A percentile compares a stretch with the other conserved stretches of the same genome.
These are phyloP conservation scores for Metopolophium dirhodum DNA, from an alignment of 1,140 invertebrate genomes.

Conservation along the genomic window DNA sequence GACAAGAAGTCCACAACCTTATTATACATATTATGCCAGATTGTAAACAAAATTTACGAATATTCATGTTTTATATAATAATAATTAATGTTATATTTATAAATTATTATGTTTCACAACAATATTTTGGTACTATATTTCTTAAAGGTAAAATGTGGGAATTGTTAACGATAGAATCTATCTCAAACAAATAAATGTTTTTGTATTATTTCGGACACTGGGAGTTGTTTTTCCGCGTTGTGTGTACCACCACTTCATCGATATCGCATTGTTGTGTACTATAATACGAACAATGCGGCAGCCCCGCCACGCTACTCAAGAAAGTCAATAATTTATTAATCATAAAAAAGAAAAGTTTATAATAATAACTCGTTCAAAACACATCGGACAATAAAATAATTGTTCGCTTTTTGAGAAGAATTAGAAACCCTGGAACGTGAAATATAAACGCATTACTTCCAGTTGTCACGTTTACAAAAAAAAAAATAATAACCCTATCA, in stretches of 20 bases:
- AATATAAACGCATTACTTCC: constrained; percentile 5
- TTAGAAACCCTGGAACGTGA: neutral
- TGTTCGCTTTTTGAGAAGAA: neutral
- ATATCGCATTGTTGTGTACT: neutral
- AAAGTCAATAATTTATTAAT: constrained; percentile 9
- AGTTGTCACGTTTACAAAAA: constrained; percentile 32
- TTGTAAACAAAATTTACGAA: neutral
- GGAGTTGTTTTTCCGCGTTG: neutral
- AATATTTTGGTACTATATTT: neutral
- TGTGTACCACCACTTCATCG: neutral
- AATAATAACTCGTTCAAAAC: neutral
- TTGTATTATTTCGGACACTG: neutral
- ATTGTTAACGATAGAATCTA: neutral
- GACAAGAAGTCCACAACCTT: neutral
- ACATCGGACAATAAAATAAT: neutral
- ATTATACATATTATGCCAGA: neutral
- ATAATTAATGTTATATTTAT: too few relatives aligned
- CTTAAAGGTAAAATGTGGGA: neutral
- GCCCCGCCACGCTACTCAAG: neutral
- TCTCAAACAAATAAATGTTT: neutral
- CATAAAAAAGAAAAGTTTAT: neutral
- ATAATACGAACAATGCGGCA: neutral
- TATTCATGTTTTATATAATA: too few relatives aligned
- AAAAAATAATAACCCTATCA: neutral
- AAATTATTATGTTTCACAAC: neutral